Percentiles rank a stretch among this genome's conserved stretches.
Conservation (phyloP, 2,797 vertebrate species). For the Aeoliscus strigatus region DNA sequence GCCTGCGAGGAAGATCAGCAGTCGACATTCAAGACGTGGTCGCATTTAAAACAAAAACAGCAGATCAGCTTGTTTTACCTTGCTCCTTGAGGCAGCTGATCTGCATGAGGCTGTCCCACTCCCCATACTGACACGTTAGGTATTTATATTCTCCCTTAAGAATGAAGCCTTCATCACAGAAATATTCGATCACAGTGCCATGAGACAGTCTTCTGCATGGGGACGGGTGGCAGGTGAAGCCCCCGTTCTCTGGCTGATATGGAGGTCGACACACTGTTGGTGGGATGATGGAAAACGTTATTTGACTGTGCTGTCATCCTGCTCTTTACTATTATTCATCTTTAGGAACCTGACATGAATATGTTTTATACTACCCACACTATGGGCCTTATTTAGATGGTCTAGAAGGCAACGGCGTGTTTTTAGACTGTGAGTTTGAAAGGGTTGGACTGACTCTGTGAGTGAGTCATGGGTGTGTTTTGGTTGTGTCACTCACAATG, state of each 20-base stretch:
- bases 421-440: no score
- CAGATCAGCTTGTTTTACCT: slow-evolving; percentile 63
- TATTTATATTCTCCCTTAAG: slow-evolving; percentile 95
- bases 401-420: no score
- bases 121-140: slow-evolving; percentile 90
- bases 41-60: no score
- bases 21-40: no score
- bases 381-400: no score
- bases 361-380: no score
- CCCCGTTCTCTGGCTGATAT: slow-evolving; percentile 88
- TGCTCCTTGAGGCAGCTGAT: slow-evolving; percentile 87
- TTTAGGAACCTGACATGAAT: no score
- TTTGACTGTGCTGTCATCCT: background rate
- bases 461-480: no score
- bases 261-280: slow-evolving; percentile 84
- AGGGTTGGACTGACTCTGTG: no score
- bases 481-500: no score
- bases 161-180: slow-evolving; percentile 89
- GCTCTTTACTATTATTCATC: no score
- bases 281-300: slow-evolving; percentile 6
- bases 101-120: slow-evolving; percentile 90
- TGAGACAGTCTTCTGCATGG: slow-evolving; percentile 83
- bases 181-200: slow-evolving; percentile 90
- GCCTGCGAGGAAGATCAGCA: slow-evolving; percentile 61
- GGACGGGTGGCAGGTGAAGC: slow-evolving; percentile 88